Evolutionary conservation across 2,113 vertebrate species (phyloP).

Genomic region (Thamnaconus septentrionalis): DNA sequence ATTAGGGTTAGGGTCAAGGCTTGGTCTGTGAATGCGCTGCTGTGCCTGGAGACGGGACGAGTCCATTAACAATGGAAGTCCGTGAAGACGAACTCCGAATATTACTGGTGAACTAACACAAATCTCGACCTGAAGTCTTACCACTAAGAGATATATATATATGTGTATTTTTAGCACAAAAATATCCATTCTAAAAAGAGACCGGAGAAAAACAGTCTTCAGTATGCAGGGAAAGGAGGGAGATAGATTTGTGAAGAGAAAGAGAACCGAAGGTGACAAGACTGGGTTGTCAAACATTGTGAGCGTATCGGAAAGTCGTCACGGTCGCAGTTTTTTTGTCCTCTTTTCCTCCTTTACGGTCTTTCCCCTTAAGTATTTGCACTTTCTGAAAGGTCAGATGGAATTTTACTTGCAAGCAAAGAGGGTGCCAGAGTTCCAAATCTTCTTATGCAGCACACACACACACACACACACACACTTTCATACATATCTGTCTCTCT

Average conservation of each 20-base stretch:
- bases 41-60: no score
- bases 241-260: constrained; percentile 10
- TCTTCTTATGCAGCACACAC: no score
- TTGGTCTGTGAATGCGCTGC: no score
- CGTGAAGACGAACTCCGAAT: no score
- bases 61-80: no score
- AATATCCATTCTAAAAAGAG: no score
- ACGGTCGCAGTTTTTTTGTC: constrained; percentile 15
- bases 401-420: constrained; percentile 44
- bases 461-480: not conserved
- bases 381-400: constrained; percentile 42
- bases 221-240: constrained; percentile 2
- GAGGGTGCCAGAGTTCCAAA: constrained; percentile 15
- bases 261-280: constrained; percentile 20
- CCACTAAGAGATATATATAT: no score
- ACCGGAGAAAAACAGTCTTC: not conserved
- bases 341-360: constrained; percentile 9
- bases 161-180: no score
- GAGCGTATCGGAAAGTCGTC: constrained; percentile 23
- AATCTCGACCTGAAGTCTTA: no score
- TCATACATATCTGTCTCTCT: not conserved
- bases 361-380: not conserved
- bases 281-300: constrained; percentile 19
- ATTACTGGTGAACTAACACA: no score
- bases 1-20: no score